phyloP scores from a whole-genome alignment of 2,888 invertebrate genomes.

The Agrotis segetum region DNA sequence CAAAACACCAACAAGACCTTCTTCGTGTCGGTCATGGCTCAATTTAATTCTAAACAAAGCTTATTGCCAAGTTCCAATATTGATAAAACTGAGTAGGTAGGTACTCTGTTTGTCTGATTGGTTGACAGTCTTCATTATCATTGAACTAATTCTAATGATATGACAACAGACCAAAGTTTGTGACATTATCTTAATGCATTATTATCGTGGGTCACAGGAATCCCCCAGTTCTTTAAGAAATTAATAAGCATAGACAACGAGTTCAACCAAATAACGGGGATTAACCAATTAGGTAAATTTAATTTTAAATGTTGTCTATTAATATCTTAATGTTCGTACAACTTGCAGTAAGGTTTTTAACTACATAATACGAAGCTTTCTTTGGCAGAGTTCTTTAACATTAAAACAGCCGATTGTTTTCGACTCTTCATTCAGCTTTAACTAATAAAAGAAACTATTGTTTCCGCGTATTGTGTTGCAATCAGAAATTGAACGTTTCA shows the following conservation, averaged over 20 bases:
- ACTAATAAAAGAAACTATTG: no score
- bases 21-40: not conserved
- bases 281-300: not conserved
- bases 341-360: no score
- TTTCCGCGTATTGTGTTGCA: no score
- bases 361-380: no score
- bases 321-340: no score
- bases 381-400: no score
- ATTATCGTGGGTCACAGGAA: constrained; percentile 36
- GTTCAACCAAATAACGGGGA: not conserved
- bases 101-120: constrained; percentile 1
- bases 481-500: not conserved
- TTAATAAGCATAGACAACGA: not conserved
- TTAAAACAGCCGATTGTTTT: no score
- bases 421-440: no score
- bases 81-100: constrained; percentile 18
- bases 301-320: no score
- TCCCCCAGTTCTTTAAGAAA: constrained; percentile 7
- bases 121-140: constrained; percentile 20
- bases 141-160: constrained; percentile 29
- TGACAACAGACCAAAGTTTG: constrained; percentile 36
- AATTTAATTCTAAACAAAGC: not conserved
- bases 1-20: no score
- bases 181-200: constrained; percentile 23
- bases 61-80: constrained; percentile 14